These are phyloP conservation scores for Bufotes viridis DNA, from an alignment of 2,797 vertebrate genomes.

Conservation along the genomic window DNA sequence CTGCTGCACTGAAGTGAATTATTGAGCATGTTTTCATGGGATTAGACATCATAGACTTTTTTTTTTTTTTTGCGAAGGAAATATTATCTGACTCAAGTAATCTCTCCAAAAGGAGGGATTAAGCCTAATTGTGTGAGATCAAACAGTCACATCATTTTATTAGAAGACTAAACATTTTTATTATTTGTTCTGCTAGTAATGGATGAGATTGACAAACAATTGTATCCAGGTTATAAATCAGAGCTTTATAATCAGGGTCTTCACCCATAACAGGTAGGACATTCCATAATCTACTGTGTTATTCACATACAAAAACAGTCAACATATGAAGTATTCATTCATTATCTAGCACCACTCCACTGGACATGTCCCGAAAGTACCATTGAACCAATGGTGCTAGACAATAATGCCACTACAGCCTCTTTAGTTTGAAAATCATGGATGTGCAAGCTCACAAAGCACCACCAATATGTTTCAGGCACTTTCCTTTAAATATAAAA, in stretches of 20 bases:
- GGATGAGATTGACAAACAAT: not conserved
- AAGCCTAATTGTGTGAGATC: slow-evolving; percentile 28
- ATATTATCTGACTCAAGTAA: slow-evolving; percentile 44
- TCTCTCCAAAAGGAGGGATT: slow-evolving; percentile 35
- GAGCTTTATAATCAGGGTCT: not conserved
- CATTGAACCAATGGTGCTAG: no score
- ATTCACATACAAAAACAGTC: not conserved
- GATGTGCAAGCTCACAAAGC: no score
- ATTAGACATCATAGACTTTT: slow-evolving; percentile 32
- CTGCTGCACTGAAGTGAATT: slow-evolving; percentile 5
- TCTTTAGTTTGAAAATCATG: no score
- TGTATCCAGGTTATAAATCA: not conserved
- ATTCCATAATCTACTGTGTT: not conserved
- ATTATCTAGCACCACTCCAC: no score
- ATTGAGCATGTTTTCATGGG: slow-evolving; percentile 17
- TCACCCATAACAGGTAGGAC: not conserved
- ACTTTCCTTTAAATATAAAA: no score
- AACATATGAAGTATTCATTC: no score
- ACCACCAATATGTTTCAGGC: no score
- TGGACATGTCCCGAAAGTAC: no score
- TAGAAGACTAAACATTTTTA: not conserved
- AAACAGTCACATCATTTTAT: slow-evolving; percentile 11
- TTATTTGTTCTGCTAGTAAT: not conserved
- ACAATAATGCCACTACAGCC: no score
- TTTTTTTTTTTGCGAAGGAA: slow-evolving; percentile 11